phyloP scores from a whole-genome alignment of 2,888 invertebrate genomes.

The Liopterus haemorrhoidalis region DNA sequence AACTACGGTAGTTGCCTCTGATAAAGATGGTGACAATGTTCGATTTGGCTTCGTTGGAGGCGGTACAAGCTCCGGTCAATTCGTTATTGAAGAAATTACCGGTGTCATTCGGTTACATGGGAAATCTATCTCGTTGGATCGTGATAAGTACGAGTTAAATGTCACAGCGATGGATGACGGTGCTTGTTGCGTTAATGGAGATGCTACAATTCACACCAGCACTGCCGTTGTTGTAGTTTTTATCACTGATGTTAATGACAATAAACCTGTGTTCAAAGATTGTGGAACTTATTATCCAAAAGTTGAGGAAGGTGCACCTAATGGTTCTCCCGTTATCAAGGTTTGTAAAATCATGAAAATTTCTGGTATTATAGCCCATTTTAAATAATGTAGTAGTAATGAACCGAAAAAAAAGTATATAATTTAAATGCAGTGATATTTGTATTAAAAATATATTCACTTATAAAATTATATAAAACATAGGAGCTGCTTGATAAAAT shows the following conservation, averaged over 20 bases:
- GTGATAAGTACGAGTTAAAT: slow-evolving; percentile 92
- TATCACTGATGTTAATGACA: slow-evolving; percentile 95
- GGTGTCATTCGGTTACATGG: slow-evolving; percentile 87
- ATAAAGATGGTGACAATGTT: slow-evolving; percentile 95
- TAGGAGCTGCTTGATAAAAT: too few species aligned
- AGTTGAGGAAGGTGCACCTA: slow-evolving; percentile 90
- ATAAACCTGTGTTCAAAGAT: slow-evolving; percentile 92
- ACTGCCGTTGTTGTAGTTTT: slow-evolving; percentile 94
- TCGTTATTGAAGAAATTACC: slow-evolving; percentile 91
- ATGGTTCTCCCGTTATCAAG: slow-evolving; percentile 89
- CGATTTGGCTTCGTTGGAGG: slow-evolving; percentile 75
- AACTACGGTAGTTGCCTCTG: slow-evolving; percentile 93
- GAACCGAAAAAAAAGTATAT: too few species aligned
- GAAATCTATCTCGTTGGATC: slow-evolving; percentile 78
- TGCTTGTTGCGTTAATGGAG: slow-evolving; percentile 88
- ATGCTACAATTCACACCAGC: slow-evolving; percentile 81
- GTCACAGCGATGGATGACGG: slow-evolving; percentile 98
- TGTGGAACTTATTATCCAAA: slow-evolving; percentile 89
- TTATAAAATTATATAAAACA: too few species aligned
- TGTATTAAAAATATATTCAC: too few species aligned
- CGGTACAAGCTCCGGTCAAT: slow-evolving; percentile 84
- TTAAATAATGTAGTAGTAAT: too few species aligned
- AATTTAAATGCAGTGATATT: too few species aligned
- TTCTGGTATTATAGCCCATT: too few species aligned
- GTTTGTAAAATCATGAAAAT: too few species aligned